Percentiles rank a stretch among this genome's conserved stretches.
These are phyloP conservation scores for Tokudaia muenninki DNA, from an alignment of 2,797 vertebrate species.

Conservation along the genomic window DNA sequence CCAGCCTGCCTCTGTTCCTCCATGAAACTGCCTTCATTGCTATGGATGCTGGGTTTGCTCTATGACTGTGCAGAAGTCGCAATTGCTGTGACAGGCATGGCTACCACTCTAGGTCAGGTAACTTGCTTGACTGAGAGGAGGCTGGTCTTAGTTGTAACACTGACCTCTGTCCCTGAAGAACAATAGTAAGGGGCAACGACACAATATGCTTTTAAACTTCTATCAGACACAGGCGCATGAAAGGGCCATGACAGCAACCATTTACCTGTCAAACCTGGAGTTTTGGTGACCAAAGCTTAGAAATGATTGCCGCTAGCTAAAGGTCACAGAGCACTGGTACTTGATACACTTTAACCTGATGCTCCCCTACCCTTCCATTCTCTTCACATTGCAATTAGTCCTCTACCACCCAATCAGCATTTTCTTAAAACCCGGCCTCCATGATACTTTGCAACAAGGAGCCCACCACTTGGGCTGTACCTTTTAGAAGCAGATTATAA, in stretches of 20 bases:
- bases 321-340: no score
- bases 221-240: neutral
- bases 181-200: neutral
- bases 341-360: neutral
- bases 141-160: neutral
- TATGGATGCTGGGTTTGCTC: neutral
- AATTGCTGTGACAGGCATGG: neutral
- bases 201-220: neutral
- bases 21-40: neutral
- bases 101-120: neutral
- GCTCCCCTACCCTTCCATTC: neutral
- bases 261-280: neutral
- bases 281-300: neutral
- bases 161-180: neutral
- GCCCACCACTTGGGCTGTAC: neutral
- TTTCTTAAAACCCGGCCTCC: neutral
- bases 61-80: neutral
- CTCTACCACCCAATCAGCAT: neutral
- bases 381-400: neutral
- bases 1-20: neutral
- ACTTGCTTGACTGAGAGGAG: neutral
- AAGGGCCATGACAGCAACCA: neutral
- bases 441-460: neutral
- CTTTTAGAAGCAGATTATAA: neutral
- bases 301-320: neutral